Base-by-base conservation (phyloP, 1,140 invertebrate genomes). In the Diploscapter pachys region DNA sequence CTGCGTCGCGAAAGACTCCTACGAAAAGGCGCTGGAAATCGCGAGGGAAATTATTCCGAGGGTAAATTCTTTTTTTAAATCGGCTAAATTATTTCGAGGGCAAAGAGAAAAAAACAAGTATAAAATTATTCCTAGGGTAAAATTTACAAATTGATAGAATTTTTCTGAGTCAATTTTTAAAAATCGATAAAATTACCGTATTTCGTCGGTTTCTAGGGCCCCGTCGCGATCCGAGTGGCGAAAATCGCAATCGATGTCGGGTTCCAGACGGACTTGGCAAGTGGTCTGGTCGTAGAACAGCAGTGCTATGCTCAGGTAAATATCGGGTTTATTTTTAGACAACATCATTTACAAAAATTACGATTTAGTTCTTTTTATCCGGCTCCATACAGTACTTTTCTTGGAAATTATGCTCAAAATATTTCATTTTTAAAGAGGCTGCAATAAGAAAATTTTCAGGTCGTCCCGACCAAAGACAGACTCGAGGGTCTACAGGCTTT, bases 401-500 rank as follows among this genome's bases (percentile, higher is more conserved):
- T 31, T 31, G 31, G 31, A 31, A 31, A 31, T 31, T 31, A 31
- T 31, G 31, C 31, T 31, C 31, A 31, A 31, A 31, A 31, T 31
- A 31, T 31, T 31, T 0, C 0, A 31, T 31, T 31, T 31, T 31
- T 31, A 31, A 31, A 31, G 1, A 31, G 31, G 31, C 31, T 31
- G 1, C 31, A 31, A 31, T 31, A 31, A 31, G 31, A 31, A 31
- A 31, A 31, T 31, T 31, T 31, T 31, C 73, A 86, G 83, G 89
- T 96, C 31, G 90, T 98, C 62, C 91, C 92, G 6, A 97, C 95
- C 0, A 92, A 93, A 86, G 96, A 99, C 87, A 89, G 96, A 77
- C 84, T 94, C 8, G 96, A 99, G 88, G 96, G 94, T 52, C 88
- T 99, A 71, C 88, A 90, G 54, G 95, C 96, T 3, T 99, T 99